These are phyloP conservation scores for Actias luna DNA, from an alignment of 2,888 invertebrate genomes.

Conservation along the genomic window DNA sequence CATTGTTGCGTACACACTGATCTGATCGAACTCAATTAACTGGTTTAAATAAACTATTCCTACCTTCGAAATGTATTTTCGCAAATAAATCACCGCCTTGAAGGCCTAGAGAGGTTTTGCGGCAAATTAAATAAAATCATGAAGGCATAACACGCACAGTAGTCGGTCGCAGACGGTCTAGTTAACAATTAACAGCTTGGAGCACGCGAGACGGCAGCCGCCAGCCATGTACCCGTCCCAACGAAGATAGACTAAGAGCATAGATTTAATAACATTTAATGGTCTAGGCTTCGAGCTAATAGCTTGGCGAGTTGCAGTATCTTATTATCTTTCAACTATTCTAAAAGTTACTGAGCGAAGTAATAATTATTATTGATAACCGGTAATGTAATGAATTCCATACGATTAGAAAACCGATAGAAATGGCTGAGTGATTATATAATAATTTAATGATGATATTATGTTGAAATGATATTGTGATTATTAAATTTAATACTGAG, in stretches of 20 bases:
- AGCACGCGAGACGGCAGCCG: slow-evolving; percentile 17
- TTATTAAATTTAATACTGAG: no score
- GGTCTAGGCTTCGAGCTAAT: not conserved
- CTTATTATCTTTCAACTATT: not conserved
- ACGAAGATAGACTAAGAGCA: not conserved
- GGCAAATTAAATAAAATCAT: slow-evolving; percentile 15
- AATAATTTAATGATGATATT: no score
- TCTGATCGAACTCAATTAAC: no score
- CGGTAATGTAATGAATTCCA: not conserved
- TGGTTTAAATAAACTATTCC: not conserved
- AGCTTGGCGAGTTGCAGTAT: not conserved
- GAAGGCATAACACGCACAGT: slow-evolving; percentile 10
- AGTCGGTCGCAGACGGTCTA: slow-evolving; percentile 15
- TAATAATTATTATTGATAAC: not conserved
- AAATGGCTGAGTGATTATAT: no score
- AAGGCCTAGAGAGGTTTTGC: not conserved
- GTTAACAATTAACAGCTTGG: slow-evolving; percentile 24
- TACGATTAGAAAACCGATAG: not conserved
- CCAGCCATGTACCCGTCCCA: not conserved
- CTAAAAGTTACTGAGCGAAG: not conserved
- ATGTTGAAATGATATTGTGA: no score
- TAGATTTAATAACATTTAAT: slow-evolving; percentile 9
- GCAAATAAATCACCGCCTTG: slow-evolving; percentile 9
- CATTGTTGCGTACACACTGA: no score
- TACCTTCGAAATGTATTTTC: slow-evolving; percentile 4